Evolutionary conservation across 2,888 invertebrate genomes (phyloP).

Genomic region (Myathropa florea): DNA sequence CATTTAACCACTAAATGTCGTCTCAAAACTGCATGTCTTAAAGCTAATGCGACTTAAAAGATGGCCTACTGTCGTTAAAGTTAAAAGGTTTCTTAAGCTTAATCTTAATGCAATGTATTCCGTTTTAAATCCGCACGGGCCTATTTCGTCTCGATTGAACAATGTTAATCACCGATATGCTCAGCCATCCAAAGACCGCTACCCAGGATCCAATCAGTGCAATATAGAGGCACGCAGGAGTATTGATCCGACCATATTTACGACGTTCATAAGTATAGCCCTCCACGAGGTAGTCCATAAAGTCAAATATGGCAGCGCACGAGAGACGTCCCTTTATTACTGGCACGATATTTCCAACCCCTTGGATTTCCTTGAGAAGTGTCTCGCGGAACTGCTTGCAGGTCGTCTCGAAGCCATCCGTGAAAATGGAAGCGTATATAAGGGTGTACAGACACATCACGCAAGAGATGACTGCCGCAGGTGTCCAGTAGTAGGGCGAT

Average conservation of each 20-base stretch:
- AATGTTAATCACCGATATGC: conserved; percentile 82
- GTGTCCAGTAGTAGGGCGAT: conserved; percentile 87
- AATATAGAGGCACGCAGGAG: conserved; percentile 85
- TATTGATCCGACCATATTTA: conserved; percentile 87
- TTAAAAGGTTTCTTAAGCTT: neutral
- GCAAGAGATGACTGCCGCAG: conserved; percentile 84
- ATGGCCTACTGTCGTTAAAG: neutral
- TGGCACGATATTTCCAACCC: conserved; percentile 79
- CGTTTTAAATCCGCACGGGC: conserved; percentile 75
- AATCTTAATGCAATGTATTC: neutral
- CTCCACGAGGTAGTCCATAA: conserved; percentile 91
- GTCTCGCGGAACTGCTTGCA: conserved; percentile 88
- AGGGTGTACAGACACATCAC: conserved; percentile 86
- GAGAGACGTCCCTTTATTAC: conserved; percentile 83
- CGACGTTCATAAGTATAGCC: conserved; percentile 84
- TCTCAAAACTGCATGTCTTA: neutral
- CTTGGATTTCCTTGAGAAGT: conserved; percentile 83
- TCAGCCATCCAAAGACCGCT: conserved; percentile 83
- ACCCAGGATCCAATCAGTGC: conserved; percentile 85
- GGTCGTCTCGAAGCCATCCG: conserved; percentile 88
- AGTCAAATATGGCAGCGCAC: conserved; percentile 89
- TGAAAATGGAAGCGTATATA: conserved; percentile 86
- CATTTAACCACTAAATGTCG: neutral
- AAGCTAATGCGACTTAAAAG: neutral
- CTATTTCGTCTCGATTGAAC: conserved; percentile 81